Base-by-base conservation (phyloP, 2,113 vertebrate genomes). In the Lophochroa leadbeateri region DNA sequence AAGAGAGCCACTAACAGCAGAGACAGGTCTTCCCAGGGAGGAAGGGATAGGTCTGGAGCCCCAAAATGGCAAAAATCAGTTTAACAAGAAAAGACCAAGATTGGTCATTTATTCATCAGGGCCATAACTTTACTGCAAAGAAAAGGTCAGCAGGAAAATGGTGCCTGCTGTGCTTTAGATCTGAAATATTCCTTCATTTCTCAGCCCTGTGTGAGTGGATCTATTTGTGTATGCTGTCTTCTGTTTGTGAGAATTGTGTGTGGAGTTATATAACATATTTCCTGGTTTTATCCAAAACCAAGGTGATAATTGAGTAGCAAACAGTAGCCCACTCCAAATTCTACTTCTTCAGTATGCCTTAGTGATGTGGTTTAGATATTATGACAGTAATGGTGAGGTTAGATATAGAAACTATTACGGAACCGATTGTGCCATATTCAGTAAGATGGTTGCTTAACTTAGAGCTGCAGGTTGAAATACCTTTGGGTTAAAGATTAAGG, bases 111-210 rank as follows among this genome's bases (percentile, higher is more conserved):
- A 74, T 96, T 96, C 86, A 80, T 61, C 41, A 69, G 20, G 70
- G 46, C 88, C 83, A 53, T 89, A 1, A 1, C 77, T 95, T 89
- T 63, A 37, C 86, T 87, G 58, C 77, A 91, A 87, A 87, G 74
- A 79, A 79, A 92, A 94, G 86, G 80, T 89, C 86, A 84, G 80
- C 57, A 84, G 78, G 90, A 84, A 91, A 86, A 68, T 41, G 31
- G 31, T 89, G n/a, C 95, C 88, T 93, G 92, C 96, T 95, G 88
- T 92, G 90, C 83, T 92, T 96, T 84, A 92, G 92, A 84, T 95
- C 94, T 85, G 74, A 87, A 82, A 31, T 77, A 83, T 89, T 89
- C 86, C 92, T 91, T 92, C 95, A 63, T 89, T 94, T 95, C 81
- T 95, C 67, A 89, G 67, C 88, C 65, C 81, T 72, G 44, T 94